A percentile compares a stretch with the other conserved stretches of the same genome.
Evolutionary conservation across 2,797 vertebrate species (phyloP).

Genomic region (Phrynocephalus vlangalii): DNA sequence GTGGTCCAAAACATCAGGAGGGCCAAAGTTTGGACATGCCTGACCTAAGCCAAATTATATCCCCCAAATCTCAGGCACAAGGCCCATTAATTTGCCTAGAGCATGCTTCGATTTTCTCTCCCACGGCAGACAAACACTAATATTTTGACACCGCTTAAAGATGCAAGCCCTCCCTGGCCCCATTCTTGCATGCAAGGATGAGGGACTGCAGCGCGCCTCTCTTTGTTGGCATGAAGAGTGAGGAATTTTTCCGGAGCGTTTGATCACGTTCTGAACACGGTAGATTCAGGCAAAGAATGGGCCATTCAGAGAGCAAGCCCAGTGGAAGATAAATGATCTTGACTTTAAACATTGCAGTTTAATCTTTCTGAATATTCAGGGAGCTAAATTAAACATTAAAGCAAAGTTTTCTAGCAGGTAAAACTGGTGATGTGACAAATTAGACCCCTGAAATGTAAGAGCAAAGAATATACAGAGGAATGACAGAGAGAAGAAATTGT

Average conservation of each 20-base stretch:
- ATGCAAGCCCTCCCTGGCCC: no score
- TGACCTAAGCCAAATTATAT: not conserved
- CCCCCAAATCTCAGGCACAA: no score
- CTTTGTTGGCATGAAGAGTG: no score
- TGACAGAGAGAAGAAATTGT: constrained; percentile 54
- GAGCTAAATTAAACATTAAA: constrained; percentile 61
- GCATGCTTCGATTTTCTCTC: not conserved
- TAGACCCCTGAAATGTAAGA: constrained; percentile 61
- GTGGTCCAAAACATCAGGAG: no score
- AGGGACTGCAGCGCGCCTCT: no score
- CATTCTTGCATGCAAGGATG: no score
- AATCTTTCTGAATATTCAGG: constrained; percentile 40
- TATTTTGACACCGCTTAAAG: fast-evolving
- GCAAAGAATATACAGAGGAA: constrained; percentile 43
- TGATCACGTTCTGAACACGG: no score
- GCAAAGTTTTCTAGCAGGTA: constrained; percentile 51
- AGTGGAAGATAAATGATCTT: not conserved
- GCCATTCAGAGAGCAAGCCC: not conserved
- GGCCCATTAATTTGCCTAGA: not conserved
- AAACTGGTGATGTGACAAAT: constrained; percentile 66
- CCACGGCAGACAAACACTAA: not conserved
- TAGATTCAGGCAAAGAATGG: not conserved
- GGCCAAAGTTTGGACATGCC: no score
- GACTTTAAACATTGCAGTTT: constrained; percentile 27
- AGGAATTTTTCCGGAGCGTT: no score